Conservation (phyloP, 2,888 invertebrate genomes). For the Platerodrilus igneus region DNA sequence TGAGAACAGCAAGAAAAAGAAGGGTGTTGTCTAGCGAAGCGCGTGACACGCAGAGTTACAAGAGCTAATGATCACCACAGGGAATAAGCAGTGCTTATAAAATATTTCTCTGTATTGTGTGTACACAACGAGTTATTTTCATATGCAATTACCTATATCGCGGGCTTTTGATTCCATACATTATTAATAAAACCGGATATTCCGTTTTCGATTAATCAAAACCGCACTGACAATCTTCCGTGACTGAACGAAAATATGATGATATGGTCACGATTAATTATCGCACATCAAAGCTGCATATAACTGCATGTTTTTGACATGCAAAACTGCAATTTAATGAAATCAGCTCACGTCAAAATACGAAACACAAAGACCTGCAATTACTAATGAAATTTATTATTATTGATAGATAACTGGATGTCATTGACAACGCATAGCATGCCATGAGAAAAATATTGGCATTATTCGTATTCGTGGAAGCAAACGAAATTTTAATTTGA, state of each 20-base stretch:
- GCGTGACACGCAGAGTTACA: conserved; percentile 21
- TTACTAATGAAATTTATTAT: conserved; percentile 17
- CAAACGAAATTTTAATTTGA: too few species aligned
- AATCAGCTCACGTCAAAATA: conserved; percentile 20
- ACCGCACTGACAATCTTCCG: conserved; percentile 40
- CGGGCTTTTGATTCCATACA: conserved; percentile 19
- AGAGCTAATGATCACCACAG: conserved; percentile 22
- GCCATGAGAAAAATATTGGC: too few species aligned
- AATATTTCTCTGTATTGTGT: conserved; percentile 17
- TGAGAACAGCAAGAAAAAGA: conserved; percentile 21
- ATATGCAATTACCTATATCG: conserved; percentile 16
- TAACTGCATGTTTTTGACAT: conserved; percentile 29
- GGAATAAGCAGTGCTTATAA: conserved; percentile 18
- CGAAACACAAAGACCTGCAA: conserved; percentile 16
- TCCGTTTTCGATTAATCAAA: conserved; percentile 37
- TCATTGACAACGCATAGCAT: conserved; percentile 3
- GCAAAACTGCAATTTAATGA: conserved; percentile 24
- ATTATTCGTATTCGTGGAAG: too few species aligned
- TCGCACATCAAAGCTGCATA: conserved; percentile 38
- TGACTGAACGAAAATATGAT: conserved; percentile 42
- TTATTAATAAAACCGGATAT: conserved; percentile 18
- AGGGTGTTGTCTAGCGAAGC: conserved; percentile 24
- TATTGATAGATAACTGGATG: conserved; percentile 8
- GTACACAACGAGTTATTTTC: conserved; percentile 12
- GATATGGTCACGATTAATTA: conserved; percentile 42